Base-by-base conservation (phyloP, 2,113 vertebrate genomes). In the Stictonetta naevosa region DNA sequence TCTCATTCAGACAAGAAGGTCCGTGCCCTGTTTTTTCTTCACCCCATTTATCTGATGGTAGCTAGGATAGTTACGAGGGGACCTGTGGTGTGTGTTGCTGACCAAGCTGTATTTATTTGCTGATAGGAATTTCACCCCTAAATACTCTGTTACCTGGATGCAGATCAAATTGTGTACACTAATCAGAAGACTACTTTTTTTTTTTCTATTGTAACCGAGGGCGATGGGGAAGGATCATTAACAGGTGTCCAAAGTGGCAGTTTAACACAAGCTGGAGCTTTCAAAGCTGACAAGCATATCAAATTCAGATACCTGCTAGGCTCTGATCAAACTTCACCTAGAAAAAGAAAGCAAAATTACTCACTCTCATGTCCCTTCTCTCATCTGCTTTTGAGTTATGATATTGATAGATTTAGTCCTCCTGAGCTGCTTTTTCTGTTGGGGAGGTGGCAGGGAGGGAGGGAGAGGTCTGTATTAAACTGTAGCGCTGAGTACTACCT, bases 31-130 rank as follows among this genome's bases (percentile, higher is more conserved):
- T 38, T 92, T 84, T 42, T 63, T 62, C 21, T 87, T 29, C 14
- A 59, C 8, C 22, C 50, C 3, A 6, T n/a, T 53, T 11, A 8
- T 21, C 8, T n/a, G 48, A 4, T 0, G 1, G 15, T 44, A 86
- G 5, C 18, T 26, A 36, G 66, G 31, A 31, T 17, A 22, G 50
- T 58, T 29, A 34, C 3, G 28, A 46, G 75, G 48, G 19, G 4
- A 60, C 29, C 31, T 56, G 53, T 23, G 25, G 7, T 68, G 12
- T 15, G 11, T 5, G 2, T 5, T 42, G 14, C 33, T 48, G 13
- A 21, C 23, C 16, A 48, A 74, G 8, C 10, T 38, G 22, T 31
- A 23, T 64, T 55, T 64, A 18, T 76, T 56, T 59, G 10, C 22
- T 44, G 4, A 29, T 28, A 11, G 0, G 1, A 76, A 7, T 64